Evolutionary conservation across 2,888 invertebrate genomes (phyloP).

Genomic region (Andrena fulva): DNA sequence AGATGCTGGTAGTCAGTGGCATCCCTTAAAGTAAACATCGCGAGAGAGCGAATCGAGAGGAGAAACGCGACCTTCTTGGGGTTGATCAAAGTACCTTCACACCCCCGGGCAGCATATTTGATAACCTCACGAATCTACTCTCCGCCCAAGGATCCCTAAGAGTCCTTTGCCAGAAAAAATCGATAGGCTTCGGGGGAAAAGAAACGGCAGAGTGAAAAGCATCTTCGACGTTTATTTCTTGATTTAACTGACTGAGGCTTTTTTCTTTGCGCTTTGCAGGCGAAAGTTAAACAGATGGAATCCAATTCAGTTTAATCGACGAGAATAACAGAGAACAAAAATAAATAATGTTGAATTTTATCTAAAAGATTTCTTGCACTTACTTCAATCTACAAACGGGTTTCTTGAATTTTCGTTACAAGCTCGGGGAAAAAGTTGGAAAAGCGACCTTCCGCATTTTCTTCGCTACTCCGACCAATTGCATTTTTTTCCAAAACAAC

Average conservation of each 20-base stretch:
- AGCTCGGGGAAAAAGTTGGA: no score
- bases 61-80: slow-evolving; percentile 73
- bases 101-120: slow-evolving; percentile 82
- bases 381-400: no score
- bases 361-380: no score
- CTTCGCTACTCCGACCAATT: no score
- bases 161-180: slow-evolving; percentile 23
- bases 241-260: neutral
- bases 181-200: neutral
- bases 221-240: neutral
- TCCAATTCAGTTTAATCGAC: no score
- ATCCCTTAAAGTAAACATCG: slow-evolving; percentile 81
- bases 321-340: no score
- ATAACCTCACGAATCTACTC: slow-evolving; percentile 70
- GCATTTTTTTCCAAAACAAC: no score
- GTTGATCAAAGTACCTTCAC: slow-evolving; percentile 83
- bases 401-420: no score
- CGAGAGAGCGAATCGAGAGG: slow-evolving; percentile 68
- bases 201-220: neutral
- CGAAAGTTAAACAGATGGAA: no score
- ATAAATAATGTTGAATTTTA: no score
- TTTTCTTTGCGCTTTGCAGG: no score
- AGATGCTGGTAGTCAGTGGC: slow-evolving; percentile 78
- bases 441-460: no score
- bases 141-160: slow-evolving; percentile 33